These are phyloP conservation scores for Eurytoma adleriae DNA, from an alignment of 2,888 invertebrate species.

Conservation along the genomic window DNA sequence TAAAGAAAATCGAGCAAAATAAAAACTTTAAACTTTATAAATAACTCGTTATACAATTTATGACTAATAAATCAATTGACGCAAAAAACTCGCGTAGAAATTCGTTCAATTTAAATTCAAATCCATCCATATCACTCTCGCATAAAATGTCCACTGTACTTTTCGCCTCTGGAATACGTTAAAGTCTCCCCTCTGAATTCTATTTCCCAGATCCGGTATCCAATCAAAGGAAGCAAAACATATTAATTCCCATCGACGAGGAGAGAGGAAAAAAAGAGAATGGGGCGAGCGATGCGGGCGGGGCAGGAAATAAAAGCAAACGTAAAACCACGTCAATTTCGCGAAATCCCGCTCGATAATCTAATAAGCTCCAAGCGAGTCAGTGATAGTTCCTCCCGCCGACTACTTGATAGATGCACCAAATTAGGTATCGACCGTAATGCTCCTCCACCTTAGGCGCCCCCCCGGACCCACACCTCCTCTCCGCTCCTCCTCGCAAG, in stretches of 20 bases:
- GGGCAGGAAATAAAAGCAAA: background rate
- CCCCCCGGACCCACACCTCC: background rate
- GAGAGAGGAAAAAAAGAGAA: background rate
- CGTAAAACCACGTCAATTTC: conserved; percentile 17
- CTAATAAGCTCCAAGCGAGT: conserved; percentile 33
- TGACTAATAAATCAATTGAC: no score
- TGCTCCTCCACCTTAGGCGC: no score
- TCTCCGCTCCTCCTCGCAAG: conserved; percentile 12
- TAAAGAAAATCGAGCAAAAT: no score
- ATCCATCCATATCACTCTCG: no score
- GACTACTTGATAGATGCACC: conserved; percentile 29
- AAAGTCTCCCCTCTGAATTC: background rate
- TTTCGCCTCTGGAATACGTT: background rate
- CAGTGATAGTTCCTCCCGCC: conserved; percentile 18
- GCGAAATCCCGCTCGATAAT: conserved; percentile 38
- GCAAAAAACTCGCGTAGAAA: conserved; percentile 1
- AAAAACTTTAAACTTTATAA: no score
- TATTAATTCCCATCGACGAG: background rate
- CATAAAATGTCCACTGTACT: background rate
- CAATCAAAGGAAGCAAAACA: background rate
- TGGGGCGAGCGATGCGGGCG: no score
- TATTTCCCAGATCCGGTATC: background rate
- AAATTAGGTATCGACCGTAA: conserved; percentile 43
- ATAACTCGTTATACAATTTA: no score
- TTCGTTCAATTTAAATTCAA: no score